phyloP scores from a whole-genome alignment of 2,888 invertebrate species.

The Chrysina gloriosa region DNA sequence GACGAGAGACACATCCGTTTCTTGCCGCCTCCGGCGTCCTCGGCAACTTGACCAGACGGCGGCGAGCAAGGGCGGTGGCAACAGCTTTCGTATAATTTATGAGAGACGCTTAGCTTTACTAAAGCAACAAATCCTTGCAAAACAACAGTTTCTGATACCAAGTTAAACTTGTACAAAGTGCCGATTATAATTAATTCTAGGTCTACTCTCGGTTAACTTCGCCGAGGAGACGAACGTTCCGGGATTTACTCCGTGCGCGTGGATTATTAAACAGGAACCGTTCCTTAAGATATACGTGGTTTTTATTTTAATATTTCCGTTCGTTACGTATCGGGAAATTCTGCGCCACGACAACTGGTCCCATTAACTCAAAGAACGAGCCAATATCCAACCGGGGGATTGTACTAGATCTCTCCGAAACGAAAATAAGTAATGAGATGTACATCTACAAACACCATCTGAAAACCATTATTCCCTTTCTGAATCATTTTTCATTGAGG shows the following conservation, averaged over 20 bases:
- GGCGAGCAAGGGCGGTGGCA: too few species aligned
- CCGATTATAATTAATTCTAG: conserved; percentile 34
- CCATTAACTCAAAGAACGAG: not conserved
- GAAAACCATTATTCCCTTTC: conserved; percentile 27
- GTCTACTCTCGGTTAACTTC: conserved; percentile 15
- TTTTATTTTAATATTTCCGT: not conserved
- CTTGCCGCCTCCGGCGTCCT: too few species aligned
- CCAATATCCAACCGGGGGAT: not conserved
- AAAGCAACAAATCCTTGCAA: conserved; percentile 32
- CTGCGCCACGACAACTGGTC: not conserved
- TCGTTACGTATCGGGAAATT: not conserved
- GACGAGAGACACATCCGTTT: conserved; percentile 4
- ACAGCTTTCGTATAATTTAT: conserved; percentile 41
- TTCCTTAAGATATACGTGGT: too few species aligned
- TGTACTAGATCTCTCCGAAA: not conserved
- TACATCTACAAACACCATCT: conserved; percentile 26
- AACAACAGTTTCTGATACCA: conserved; percentile 32
- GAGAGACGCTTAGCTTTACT: conserved; percentile 24
- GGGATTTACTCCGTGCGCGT: too few species aligned
- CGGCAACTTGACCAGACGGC: conserved; percentile 19
- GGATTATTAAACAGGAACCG: too few species aligned
- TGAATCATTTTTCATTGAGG: conserved; percentile 22
- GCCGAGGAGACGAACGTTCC: too few species aligned
- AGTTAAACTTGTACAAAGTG: conserved; percentile 29
- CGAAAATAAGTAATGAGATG: not conserved